A percentile compares a stretch with the other conserved stretches of the same genome.
These are phyloP conservation scores for Candidula unifasciata DNA, from an alignment of 2,888 invertebrate genomes.

Conservation along the genomic window DNA sequence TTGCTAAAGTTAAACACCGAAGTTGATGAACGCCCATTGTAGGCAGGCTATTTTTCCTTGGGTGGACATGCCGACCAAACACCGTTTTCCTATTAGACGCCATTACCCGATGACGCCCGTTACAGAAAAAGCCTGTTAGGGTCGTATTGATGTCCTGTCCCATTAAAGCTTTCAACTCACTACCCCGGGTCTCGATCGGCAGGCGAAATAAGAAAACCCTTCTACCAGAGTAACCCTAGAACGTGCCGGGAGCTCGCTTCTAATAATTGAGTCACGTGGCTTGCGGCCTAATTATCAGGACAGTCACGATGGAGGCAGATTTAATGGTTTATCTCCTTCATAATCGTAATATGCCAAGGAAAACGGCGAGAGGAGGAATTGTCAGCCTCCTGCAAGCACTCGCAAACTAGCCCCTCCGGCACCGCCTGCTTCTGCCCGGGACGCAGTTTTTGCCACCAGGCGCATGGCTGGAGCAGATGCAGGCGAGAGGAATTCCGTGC, in stretches of 20 bases:
- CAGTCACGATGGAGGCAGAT: neutral
- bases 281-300: constrained; percentile 1
- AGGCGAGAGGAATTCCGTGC: too few relatives aligned
- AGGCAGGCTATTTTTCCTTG: neutral
- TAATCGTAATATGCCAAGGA: too few relatives aligned
- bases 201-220: neutral
- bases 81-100: constrained; percentile 6
- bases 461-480: too few relatives aligned
- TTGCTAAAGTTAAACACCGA: too few relatives aligned
- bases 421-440: too few relatives aligned
- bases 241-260: neutral
- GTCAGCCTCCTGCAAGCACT: too few relatives aligned
- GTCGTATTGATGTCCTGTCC: constrained; percentile 44
- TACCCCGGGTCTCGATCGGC: constrained; percentile 16
- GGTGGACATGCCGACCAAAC: constrained; percentile 7
- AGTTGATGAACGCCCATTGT: neutral
- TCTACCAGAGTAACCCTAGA: too few relatives aligned
- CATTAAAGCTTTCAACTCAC: constrained; percentile 47
- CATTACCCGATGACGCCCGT: neutral
- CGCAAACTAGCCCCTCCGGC: too few relatives aligned
- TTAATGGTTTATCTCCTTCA: too few relatives aligned
- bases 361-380: too few relatives aligned
- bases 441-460: too few relatives aligned
- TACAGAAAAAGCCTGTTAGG: constrained; percentile 49
- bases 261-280: constrained; percentile 6